Base-by-base conservation (phyloP, 53 echinoderm and acorn worm species). In the Glandiceps talaboti region DNA sequence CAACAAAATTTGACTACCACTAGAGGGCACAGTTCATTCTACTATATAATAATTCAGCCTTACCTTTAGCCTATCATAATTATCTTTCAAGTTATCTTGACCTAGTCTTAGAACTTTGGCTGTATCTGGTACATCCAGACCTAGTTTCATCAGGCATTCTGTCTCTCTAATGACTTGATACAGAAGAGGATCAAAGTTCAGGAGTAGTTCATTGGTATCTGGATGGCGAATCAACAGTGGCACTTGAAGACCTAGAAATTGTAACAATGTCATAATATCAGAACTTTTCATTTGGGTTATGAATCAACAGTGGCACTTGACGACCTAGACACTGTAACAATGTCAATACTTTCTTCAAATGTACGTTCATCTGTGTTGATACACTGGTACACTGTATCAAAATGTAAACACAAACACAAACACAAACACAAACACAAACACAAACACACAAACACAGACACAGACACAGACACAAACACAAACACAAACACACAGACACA, bases 121-220 rank as follows among this genome's bases (percentile, higher is more conserved):
- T 26, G 95, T 82, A 30, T 92, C 90, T 73, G 95, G 95, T 29
- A 95, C 90, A 64, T 95, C 95, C 33, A 95, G 81, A 26, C 87
- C 95, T 64, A 92, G 92, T 76, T 95, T 95, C 28, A 82, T 76
- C 95, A 95, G 92, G 78, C 95, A 95, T 74, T 88, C 88, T 20
- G 95, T 84, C 74, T 95, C 95, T 12, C 95, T 82, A 77, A 95
- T 95, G 33, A 95, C 88, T 83, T 95, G 95, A 79, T 87, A 90
- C 14, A 95, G 85, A 33, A 95, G 28, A 28, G 95, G 95, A 84
- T 95, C 95, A 88, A 95, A 92, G 87, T 92, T 95, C 79, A 95
- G 92, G 75, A 94, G 86, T 77, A 94, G 84, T 73, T 90, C 84
- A 77, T 86, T 81, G 1, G 90, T 94, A 75, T 94, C 94, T 73